Evolutionary conservation across 2,888 invertebrate species (phyloP).

Genomic region (Drosophila affinis): DNA sequence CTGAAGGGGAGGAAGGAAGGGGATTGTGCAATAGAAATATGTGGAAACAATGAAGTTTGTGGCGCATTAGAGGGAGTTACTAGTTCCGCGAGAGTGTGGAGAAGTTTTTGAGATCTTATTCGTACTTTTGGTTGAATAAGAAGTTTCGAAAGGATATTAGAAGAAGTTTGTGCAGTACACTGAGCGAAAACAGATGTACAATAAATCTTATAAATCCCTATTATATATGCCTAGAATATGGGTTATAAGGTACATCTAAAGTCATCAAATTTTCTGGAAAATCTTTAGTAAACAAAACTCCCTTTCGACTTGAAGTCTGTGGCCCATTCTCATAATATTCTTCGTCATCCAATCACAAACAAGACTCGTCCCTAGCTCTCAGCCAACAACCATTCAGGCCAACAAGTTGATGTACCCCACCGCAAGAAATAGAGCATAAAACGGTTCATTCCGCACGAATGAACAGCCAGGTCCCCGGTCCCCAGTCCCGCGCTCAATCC

Average conservation of each 20-base stretch:
- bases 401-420: slow-evolving; percentile 3
- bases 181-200: not conserved
- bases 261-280: not conserved
- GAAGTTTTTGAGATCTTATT: not conserved
- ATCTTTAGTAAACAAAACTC: not conserved
- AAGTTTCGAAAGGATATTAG: not conserved
- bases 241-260: not conserved
- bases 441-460: slow-evolving; percentile 73
- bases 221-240: too few relatives aligned
- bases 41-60: not conserved
- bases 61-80: not conserved
- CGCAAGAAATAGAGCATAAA: slow-evolving; percentile 53
- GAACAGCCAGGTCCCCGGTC: slow-evolving; percentile 25
- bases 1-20: too few relatives aligned
- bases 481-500: slow-evolving; percentile 25
- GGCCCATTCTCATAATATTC: too few relatives aligned
- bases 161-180: not conserved
- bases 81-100: not conserved
- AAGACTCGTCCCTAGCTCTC: not conserved
- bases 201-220: too few relatives aligned
- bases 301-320: not conserved
- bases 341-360: not conserved
- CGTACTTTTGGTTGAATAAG: not conserved
- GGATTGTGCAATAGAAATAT: not conserved
- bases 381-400: not conserved